Evolutionary conservation across 2,888 invertebrate genomes (phyloP), one percentile per base, ranked within the genome.

Genomic region (Stratiomys singularior): DNA sequence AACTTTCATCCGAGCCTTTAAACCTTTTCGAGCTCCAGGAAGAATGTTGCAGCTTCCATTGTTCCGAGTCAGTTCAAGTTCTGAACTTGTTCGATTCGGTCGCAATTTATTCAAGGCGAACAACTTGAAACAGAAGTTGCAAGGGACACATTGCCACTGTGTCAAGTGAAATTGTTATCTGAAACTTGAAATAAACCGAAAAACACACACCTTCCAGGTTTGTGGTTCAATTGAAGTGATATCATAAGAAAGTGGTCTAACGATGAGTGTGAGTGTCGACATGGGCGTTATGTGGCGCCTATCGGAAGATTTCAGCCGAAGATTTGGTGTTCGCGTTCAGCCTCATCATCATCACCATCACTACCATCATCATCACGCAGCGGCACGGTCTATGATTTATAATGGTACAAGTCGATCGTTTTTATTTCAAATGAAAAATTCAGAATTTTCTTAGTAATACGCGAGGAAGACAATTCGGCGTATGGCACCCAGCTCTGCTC

Each of bases 261-360:
- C 28, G 46, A 87, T 87, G 87, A 87, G 87, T 83, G 87, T 87
- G 78, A 86, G 87, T 82, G 86, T 87, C 78, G 87, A 87, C 80
- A 86, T 87, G 81, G 87, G 87, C 84, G 87, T 87, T 81, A 87
- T 87, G 87, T 87, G 87, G 87, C 87, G 87, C 83, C 85, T 87
- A 71, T 87, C 87, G 47, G 87, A 87, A 83, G 86, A 87, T 81
- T 86, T 87, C 77, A 87, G 86, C 80, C 83, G 87, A n/a, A 84
- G 87, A 52, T 87, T 87, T 79, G 87, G 86, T n/a, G 84, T 86
- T 46, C 85, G 86, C 27, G 86, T 87, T 83, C 87, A 87, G 78
- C 82, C 85, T 25, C 83, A 86, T 64, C 84, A 85, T 80, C 80
- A 84, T 79, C 83, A 83, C 69, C 81, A 84, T n/a, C 81, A 82